Conservation (phyloP, 92 coral and sea anemone species). For the Epizoanthus illoricatus region DNA sequence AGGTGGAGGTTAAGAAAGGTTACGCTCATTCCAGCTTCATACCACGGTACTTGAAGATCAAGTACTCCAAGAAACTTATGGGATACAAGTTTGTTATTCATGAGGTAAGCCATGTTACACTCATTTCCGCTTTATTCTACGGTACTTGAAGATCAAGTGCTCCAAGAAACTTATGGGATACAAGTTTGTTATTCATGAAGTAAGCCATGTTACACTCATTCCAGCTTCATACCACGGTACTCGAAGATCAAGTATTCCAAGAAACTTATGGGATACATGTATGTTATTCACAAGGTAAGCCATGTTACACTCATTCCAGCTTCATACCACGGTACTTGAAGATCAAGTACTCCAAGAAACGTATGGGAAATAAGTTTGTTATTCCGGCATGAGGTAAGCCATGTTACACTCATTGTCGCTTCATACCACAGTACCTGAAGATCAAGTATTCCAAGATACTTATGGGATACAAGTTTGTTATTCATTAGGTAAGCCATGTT, state of each 20-base stretch:
- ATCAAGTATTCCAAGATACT: conserved; percentile 26
- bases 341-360: conserved; percentile 41
- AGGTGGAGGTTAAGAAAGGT: conserved; percentile 25
- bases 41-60: conserved; percentile 54
- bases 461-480: no score
- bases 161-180: no score
- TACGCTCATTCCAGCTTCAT: conserved; percentile 51
- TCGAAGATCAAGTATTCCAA: no score
- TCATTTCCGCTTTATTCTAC: conserved; percentile 32
- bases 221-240: no score
- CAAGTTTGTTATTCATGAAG: no score
- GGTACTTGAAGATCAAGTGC: no score
- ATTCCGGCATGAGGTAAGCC: conserved; percentile 53
- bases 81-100: conserved; percentile 37
- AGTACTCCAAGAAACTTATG: conserved; percentile 38
- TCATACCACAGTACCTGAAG: conserved; percentile 45
- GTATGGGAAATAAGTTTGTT: conserved; percentile 31
- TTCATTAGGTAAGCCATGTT: no score
- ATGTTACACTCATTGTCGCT: conserved; percentile 42
- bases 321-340: conserved; percentile 47
- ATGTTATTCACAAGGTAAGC: no score
- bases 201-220: no score
- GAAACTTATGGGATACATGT: no score
- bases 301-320: no score
- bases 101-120: conserved; percentile 53